Evolutionary conservation across 2,797 vertebrate species (phyloP), one percentile per base, ranked within the genome.

Genomic region (Limosa lapponica): DNA sequence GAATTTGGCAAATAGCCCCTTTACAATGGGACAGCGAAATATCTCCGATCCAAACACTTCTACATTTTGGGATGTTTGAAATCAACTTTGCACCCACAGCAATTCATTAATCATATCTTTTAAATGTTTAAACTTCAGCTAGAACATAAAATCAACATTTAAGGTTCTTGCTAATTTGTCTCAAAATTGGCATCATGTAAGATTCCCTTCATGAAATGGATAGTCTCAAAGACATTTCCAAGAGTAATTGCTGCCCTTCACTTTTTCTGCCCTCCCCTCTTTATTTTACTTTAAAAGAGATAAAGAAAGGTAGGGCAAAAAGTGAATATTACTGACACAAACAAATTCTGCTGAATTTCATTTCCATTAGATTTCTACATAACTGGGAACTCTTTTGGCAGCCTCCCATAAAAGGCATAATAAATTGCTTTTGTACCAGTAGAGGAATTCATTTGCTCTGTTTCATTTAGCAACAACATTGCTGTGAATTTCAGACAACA

Each of bases 381-480:
- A 97, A 95, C 97, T 97, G 86, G 97, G 95, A 97, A 97, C 87
- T 79, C 93, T 95, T 93, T 90, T 98, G 97, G 97, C 97, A 98
- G 86, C 66, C 75, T 96, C 94, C 96, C 97, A 97, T 27, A 79
- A 97, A 95, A 96, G 43, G 51, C 91, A 97, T 96, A 98, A 98
- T 96, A 97, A 97, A 98, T 98, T 95, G 94, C 97, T 97, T 95
- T 95, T 85, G 91, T 97, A 97, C 97, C 97, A 97, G 97, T 73
- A 96, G 96, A 97, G 93, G 97, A 98, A 98, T 98, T 96, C 37
- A 10, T 97, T 97, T 97, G 95, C 97, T 97, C 96, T 83, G 83
- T 98, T 97, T 97, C 95, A 96, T 97, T 98, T 97, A 98, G 95
- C 97, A 97, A 96, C 89, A 96, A 96, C 93, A 95, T 97, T 89